These are phyloP conservation scores for Ruditapes philippinarum DNA, from an alignment of 1,140 invertebrate genomes.

Conservation along the genomic window DNA sequence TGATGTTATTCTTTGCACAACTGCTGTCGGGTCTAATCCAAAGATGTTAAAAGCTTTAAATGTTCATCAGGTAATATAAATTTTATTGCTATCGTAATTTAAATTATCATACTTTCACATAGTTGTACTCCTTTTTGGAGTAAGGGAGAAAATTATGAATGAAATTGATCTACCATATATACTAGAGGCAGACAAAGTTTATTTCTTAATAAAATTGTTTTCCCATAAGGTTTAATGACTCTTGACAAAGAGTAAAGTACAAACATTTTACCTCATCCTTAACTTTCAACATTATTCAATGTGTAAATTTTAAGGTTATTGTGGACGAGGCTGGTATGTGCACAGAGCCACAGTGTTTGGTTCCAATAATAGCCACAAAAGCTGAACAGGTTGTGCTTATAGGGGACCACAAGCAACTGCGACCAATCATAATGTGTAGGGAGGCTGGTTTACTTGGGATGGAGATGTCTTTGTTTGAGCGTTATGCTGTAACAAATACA, in stretches of 20 bases:
- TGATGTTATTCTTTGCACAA: slow-evolving; percentile 77
- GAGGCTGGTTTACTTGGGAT: slow-evolving; percentile 78
- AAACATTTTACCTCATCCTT: too few relatives aligned
- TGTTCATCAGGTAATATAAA: slow-evolving; percentile 54
- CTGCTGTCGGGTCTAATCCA: slow-evolving; percentile 68
- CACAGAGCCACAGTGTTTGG: slow-evolving; percentile 81
- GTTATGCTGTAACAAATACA: slow-evolving; percentile 72
- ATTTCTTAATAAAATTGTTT: too few relatives aligned
- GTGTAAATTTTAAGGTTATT: slow-evolving; percentile 78
- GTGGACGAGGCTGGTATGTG: slow-evolving; percentile 84
- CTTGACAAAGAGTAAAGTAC: too few relatives aligned
- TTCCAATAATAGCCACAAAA: slow-evolving; percentile 77
- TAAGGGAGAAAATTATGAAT: too few relatives aligned
- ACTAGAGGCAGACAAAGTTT: too few relatives aligned
- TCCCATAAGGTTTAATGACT: too few relatives aligned
- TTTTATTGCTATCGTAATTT: too few relatives aligned
- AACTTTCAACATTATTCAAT: too few relatives aligned
- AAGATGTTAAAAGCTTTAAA: slow-evolving; percentile 57
- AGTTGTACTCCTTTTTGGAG: too few relatives aligned
- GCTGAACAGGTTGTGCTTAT: slow-evolving; percentile 82
- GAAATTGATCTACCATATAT: too few relatives aligned
- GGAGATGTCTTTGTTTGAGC: slow-evolving; percentile 81
- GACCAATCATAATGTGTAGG: slow-evolving; percentile 78
- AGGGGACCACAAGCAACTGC: slow-evolving; percentile 83
- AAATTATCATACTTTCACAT: too few relatives aligned